Evolutionary conservation across 2,888 invertebrate species (phyloP).

Genomic region (Euspilapteryx auroguttella): DNA sequence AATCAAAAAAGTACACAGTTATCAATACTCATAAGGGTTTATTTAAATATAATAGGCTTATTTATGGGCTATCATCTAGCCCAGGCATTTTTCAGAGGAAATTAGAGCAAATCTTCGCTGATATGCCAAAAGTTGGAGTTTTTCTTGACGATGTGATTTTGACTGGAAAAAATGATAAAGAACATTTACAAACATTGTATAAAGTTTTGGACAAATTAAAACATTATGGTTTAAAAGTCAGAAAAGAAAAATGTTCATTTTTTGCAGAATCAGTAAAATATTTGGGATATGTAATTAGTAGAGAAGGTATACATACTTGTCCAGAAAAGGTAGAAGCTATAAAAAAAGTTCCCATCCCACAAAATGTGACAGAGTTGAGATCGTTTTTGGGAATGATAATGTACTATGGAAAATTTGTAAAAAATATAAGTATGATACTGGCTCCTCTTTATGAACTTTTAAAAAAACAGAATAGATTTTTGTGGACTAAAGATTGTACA

Average conservation of each 20-base stretch:
- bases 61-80: no score
- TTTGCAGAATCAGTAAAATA: no score
- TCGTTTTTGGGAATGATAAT: constrained; percentile 10
- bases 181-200: no score
- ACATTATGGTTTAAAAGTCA: constrained; percentile 7
- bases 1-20: no score
- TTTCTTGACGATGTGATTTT: no score
- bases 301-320: constrained; percentile 10
- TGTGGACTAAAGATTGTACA: constrained; percentile 4
- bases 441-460: constrained; percentile 7
- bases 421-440: no score
- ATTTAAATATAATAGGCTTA: no score
- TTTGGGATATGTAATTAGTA: constrained; percentile 6
- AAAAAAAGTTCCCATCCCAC: constrained; percentile 4
- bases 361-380: constrained; percentile 9
- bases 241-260: constrained; percentile 9
- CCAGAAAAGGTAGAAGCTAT: constrained; percentile 10
- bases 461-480: constrained; percentile 4
- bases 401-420: constrained; percentile 11
- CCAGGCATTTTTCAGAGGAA: no score
- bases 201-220: constrained; percentile 7
- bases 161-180: no score
- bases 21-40: no score
- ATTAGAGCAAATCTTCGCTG: no score
- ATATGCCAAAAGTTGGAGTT: no score